These are phyloP conservation scores for Saguinus imperator DNA, from an alignment of 2,113 vertebrate species.

Conservation along the genomic window DNA sequence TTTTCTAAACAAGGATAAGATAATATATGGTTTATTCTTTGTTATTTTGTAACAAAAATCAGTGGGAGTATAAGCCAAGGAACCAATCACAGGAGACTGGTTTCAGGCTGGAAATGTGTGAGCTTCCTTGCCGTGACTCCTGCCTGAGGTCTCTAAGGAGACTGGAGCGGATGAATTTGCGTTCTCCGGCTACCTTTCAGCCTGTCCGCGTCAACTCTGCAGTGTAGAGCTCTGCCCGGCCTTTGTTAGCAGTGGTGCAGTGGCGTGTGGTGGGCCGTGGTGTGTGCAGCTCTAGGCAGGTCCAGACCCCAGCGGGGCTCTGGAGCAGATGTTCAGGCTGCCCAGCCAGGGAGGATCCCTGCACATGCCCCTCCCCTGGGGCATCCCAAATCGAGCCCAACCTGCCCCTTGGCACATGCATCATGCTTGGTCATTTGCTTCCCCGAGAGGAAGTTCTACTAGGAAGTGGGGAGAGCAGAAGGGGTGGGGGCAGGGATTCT, in stretches of 20 bases:
- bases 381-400: neutral
- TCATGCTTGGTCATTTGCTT: neutral
- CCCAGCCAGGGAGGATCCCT: neutral
- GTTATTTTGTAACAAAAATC: slow-evolving; percentile 24
- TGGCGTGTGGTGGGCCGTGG: no score
- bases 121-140: neutral
- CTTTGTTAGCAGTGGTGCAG: neutral
- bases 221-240: neutral
- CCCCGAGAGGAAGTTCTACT: neutral
- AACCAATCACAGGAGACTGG: neutral
- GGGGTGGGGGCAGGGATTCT: neutral
- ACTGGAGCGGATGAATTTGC: no score
- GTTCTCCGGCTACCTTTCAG: neutral
- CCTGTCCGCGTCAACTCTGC: neutral
- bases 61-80: neutral
- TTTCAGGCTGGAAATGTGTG: neutral
- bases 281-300: neutral
- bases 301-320: neutral
- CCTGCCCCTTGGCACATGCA: neutral
- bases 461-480: neutral
- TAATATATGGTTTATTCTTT: neutral
- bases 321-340: neutral
- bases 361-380: neutral
- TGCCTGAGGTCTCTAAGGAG: neutral
- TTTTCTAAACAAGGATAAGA: neutral